Base-by-base conservation (phyloP, 2,888 invertebrate species). In the Spisula solida region DNA sequence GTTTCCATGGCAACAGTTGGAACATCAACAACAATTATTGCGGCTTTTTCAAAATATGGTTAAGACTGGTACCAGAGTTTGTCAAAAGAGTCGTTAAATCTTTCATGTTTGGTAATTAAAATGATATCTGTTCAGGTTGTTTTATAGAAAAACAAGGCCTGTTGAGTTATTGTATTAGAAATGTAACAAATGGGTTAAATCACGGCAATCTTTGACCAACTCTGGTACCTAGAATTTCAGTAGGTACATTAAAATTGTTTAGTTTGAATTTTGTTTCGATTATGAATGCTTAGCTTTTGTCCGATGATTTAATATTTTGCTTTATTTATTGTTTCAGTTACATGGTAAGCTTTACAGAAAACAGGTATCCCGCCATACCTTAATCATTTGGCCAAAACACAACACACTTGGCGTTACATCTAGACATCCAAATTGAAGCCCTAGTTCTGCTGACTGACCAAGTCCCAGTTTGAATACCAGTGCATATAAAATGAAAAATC, bases 321-420 rank as follows among this genome's bases (percentile, higher is more conserved):
- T 92, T 86, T 92, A 70, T 92, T 90, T 92, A 83, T 92, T 92
- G 81, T 92, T 92, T 92, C 92, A 92, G 92, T 92, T 85, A 41
- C 78, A 86, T 81, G 92, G 92, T 92, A 92, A 92, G 92, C 89
- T 70, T 83, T 41, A 55, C 78, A 56, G 79, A 55, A 56, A 56
- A 55, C 79, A 85, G 85, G 85, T 85, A 85, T 78, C 85, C 79
- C 48, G 85, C 51, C 47, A 85, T 85, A 48, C 75, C 83, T 83
- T 48, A 83, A 83, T 31, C n/a, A 83, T 83, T 41, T 83, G 83
- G 75, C 75, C 83, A 51, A 41, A 75, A 70, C 83, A 83, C 83
- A 83, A 66, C 41, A 29, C 83, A 83, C 75, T 47, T 20, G 25
- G 75, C 51, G 41, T 41, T 14, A 83, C 83, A 70, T 29, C 60